Evolutionary conservation across 2,797 vertebrate genomes (phyloP).

Genomic region (Pangasius krempfi): DNA sequence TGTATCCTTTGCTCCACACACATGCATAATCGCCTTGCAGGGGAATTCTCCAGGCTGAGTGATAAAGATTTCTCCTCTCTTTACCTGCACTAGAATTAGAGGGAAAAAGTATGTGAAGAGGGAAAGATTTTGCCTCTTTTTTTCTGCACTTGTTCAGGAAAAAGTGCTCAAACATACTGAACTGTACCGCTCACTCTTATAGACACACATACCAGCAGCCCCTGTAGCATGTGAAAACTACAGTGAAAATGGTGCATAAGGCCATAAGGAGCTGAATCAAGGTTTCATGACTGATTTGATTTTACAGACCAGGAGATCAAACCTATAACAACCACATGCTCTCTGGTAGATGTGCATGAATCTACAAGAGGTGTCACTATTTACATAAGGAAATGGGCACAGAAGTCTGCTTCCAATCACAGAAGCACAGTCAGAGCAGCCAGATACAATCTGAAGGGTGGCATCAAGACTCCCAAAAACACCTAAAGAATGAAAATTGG

Average conservation of each 20-base stretch:
- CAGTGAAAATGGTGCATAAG: background rate
- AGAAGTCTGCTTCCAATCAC: background rate
- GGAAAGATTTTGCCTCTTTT: background rate
- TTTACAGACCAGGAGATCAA: background rate
- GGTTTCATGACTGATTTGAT: background rate
- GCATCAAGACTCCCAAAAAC: background rate
- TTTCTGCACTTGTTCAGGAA: background rate
- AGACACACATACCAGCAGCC: too few relatives aligned
- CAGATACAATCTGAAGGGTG: background rate
- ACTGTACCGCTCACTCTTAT: background rate
- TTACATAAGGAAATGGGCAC: background rate
- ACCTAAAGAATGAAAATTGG: background rate
- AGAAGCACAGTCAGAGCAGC: background rate
- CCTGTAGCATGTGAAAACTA: background rate
- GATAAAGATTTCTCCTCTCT: conserved; percentile 39
- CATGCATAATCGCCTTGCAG: conserved; percentile 64
- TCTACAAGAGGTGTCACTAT: background rate
- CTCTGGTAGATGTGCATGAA: background rate
- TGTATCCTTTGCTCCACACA: conserved; percentile 52
- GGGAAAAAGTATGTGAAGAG: background rate
- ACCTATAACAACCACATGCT: background rate
- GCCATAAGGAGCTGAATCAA: background rate
- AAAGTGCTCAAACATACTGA: background rate
- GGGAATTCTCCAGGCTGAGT: conserved; percentile 62
- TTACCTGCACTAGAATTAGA: conserved; percentile 27